Conservation (phyloP, 2,797 vertebrate species). For the Amblyopsis hoosieri region DNA sequence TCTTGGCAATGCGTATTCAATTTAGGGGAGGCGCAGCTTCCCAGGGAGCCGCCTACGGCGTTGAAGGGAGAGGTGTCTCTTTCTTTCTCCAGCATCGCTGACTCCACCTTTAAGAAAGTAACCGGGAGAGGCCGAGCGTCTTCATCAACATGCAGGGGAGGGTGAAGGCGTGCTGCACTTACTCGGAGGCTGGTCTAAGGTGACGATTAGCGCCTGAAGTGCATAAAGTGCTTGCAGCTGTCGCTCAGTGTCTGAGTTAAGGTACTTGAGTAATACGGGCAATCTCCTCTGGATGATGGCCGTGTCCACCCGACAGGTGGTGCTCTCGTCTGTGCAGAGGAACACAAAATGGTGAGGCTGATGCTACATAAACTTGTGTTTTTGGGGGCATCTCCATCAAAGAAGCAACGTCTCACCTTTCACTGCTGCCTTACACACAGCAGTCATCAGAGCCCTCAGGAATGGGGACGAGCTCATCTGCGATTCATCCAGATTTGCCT, state of each 20-base stretch:
- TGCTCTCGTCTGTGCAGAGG: slow-evolving; percentile 83
- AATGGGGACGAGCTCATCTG: slow-evolving; percentile 96
- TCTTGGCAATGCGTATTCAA: no score
- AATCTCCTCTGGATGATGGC: slow-evolving; percentile 93
- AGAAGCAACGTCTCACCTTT: slow-evolving; percentile 81
- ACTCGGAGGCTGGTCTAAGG: slow-evolving; percentile 98
- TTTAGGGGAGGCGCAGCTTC: no score
- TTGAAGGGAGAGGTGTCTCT: no score
- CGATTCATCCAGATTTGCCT: slow-evolving; percentile 94
- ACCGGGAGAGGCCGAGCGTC: no score
- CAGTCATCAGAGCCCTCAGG: slow-evolving; percentile 98
- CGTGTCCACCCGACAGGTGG: slow-evolving; percentile 92
- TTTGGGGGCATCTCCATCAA: slow-evolving; percentile 1
- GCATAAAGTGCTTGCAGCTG: slow-evolving; percentile 99
- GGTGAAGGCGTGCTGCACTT: slow-evolving; percentile 68
- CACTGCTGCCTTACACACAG: slow-evolving; percentile 97
- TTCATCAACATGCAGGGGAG: background rate
- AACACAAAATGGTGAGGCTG: slow-evolving; percentile 8
- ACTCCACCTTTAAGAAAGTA: no score
- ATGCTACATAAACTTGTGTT: slow-evolving; percentile 26
- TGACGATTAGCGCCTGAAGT: slow-evolving; percentile 96
- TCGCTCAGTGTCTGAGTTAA: slow-evolving; percentile 97
- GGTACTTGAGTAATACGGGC: slow-evolving; percentile 97
- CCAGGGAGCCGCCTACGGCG: no score
- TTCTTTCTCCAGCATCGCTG: no score